Evolutionary conservation across 2,797 vertebrate genomes (phyloP).

Genomic region (Buphagus erythrorhynchus): DNA sequence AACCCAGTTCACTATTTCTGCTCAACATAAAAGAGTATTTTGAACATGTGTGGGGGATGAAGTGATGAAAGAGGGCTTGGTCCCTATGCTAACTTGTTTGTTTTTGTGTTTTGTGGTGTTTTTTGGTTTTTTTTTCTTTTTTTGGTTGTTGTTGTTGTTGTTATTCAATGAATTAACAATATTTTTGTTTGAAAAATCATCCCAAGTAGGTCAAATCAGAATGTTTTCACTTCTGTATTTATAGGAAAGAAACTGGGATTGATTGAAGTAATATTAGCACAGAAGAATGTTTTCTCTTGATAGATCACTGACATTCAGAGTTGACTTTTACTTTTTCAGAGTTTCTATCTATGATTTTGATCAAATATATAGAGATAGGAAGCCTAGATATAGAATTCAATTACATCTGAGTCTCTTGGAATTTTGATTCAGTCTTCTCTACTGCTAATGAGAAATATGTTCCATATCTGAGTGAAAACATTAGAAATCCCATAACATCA

Average conservation of each 20-base stretch:
- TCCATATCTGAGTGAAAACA: neutral
- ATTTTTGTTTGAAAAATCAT: neutral
- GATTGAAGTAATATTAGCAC: neutral
- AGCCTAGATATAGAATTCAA: neutral
- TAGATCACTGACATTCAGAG: neutral
- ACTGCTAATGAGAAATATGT: neutral
- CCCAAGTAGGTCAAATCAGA: neutral
- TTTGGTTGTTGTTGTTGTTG: neutral
- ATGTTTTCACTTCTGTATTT: neutral
- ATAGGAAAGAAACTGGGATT: neutral
- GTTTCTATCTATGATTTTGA: neutral
- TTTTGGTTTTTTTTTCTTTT: neutral
- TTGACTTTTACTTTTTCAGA: neutral
- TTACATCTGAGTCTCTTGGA: neutral
- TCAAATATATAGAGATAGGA: neutral
- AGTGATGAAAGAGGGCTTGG: neutral
- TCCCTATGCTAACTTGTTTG: neutral
- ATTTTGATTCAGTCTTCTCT: neutral
- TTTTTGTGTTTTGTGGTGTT: fast-evolving
- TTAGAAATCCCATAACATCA: neutral
- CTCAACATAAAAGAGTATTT: neutral
- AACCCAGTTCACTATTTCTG: neutral
- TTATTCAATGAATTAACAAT: neutral
- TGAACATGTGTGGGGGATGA: neutral
- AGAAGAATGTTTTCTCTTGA: neutral